Evolutionary conservation across 1,140 invertebrate genomes (phyloP), one percentile per base, ranked within the genome.

Genomic region (Hesperophylax magnus): DNA sequence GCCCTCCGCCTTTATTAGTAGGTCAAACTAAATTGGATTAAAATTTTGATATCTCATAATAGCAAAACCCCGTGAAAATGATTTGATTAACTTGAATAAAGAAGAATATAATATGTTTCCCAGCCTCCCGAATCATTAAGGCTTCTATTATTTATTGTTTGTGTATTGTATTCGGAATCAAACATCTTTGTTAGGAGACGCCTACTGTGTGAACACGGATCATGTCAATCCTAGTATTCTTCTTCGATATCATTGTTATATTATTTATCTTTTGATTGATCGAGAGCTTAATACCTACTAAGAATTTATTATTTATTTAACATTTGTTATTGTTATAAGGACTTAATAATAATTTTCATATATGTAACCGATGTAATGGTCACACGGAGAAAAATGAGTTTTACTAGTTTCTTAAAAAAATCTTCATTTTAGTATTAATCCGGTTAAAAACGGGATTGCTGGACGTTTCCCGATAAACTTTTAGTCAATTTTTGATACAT

Each of bases 11-110:
- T 69, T 81, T 69, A 54, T 77, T 65, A 47, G 39, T 47, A 60
- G 65, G 76, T 77, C 76, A 69, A 65, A 20, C 63, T 63, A 31
- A 81, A 82, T 82, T 79, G 77, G 80, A 81, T 78, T 81, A 82
- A 47, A 74, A 58, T 77, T 78, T 79, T 22, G 34, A 65, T 18
- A 54, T 47, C 65, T 20, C 20, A 58, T 69, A 60, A 79, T 54
- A 24, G 9, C 11, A 79, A 82, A 82, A 54, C 60, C n/a, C 56
- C 80, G 78, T 56, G 47, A 74, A 74, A 82, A 56, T 11, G 17
- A 39, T 47, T 52, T 53, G 7, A 71, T 53, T n/a, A 52, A 22
- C 67, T 52, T n/a, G 8, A 53, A 52, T 34, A 39, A 58, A 31
- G 54, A 71, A 52, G 0, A 82, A 56, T 11, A 61, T n/a, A n/a